These are phyloP conservation scores for Ophiothrix spiculata DNA, from an alignment of 35 echinoderm and acorn worm species.

Conservation along the genomic window DNA sequence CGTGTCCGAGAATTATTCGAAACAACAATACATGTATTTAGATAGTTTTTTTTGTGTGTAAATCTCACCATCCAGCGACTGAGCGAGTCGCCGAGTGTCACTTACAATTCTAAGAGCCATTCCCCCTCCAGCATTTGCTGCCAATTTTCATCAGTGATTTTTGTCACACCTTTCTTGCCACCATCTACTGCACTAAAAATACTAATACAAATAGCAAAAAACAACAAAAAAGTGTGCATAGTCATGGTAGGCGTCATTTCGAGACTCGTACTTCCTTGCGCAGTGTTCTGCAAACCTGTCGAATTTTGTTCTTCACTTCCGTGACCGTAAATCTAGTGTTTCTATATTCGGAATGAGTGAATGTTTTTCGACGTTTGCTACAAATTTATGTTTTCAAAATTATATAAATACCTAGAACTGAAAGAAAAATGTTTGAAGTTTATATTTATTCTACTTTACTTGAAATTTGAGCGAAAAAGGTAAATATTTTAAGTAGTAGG, in stretches of 20 bases:
- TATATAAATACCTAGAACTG: background rate
- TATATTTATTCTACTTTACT: background rate
- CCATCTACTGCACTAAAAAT: background rate
- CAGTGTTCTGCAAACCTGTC: background rate
- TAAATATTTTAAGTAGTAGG: background rate
- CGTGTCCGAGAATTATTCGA: too few relatives aligned
- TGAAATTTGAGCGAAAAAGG: background rate
- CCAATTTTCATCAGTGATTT: background rate
- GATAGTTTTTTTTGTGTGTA: too few relatives aligned
- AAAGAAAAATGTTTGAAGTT: background rate
- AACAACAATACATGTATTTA: too few relatives aligned
- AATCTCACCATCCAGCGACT: too few relatives aligned
- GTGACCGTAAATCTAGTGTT: background rate
- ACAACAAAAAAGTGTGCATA: background rate
- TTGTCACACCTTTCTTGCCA: background rate
- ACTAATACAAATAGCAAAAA: background rate
- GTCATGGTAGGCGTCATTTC: background rate
- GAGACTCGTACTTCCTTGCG: background rate
- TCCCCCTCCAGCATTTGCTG: background rate
- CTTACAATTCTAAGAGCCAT: background rate
- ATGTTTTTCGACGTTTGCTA: background rate
- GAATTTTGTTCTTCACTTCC: background rate
- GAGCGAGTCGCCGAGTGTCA: too few relatives aligned
- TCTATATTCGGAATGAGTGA: background rate
- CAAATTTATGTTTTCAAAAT: background rate